These are phyloP conservation scores for Lemur catta DNA, from an alignment of 2,797 vertebrate species.

Conservation along the genomic window DNA sequence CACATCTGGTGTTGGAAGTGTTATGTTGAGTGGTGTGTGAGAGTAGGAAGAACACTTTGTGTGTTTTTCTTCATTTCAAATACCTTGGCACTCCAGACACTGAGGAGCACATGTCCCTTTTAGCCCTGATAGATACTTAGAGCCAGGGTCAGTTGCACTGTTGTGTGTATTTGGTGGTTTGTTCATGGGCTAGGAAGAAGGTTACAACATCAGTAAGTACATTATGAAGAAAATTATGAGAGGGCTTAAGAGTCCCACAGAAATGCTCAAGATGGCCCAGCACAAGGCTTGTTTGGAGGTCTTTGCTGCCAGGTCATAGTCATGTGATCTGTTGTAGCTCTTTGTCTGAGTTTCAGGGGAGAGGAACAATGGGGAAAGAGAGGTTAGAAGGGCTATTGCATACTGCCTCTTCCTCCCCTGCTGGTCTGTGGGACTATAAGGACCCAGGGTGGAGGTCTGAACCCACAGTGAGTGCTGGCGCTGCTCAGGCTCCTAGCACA, in stretches of 20 bases:
- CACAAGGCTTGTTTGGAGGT: neutral
- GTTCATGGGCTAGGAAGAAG: neutral
- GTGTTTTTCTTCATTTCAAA: neutral
- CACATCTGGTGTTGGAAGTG: neutral
- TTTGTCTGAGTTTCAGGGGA: conserved; percentile 42
- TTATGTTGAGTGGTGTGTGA: neutral
- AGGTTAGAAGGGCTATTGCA: neutral
- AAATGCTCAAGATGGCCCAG: neutral
- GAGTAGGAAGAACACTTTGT: neutral
- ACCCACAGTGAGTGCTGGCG: neutral
- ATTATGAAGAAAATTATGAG: neutral
- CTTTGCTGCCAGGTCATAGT: neutral
- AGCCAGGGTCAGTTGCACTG: neutral
- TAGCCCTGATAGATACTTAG: neutral
- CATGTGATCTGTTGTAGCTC: neutral
- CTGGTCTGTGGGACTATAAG: neutral
- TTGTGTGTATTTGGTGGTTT: neutral
- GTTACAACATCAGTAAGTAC: neutral
- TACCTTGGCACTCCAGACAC: neutral
- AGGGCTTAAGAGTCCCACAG: neutral
- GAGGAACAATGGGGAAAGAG: neutral
- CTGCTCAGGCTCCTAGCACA: neutral
- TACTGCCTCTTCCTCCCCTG: too few relatives aligned
- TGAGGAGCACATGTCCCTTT: neutral
- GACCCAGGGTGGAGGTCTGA: neutral